Evolutionary conservation across 2,888 invertebrate genomes (phyloP), one percentile per base, ranked within the genome.

Genomic region (Catocala nupta): DNA sequence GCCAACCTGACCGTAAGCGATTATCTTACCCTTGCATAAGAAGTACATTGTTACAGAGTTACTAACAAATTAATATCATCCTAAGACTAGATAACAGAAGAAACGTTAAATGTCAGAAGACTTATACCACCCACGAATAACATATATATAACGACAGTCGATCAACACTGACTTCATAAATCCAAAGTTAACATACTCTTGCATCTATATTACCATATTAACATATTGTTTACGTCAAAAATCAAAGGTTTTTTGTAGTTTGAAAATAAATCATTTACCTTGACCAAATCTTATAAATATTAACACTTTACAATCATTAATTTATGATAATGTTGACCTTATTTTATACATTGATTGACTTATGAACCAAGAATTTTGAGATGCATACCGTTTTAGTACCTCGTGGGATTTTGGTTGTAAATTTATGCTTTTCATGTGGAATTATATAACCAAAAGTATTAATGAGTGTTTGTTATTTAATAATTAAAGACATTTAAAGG

Each of bases 241-340:
- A 5, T 44, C 8, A 51, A 57, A 65, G 59, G 70, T 65, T 61
- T 65, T 61, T 64, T 68, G 25, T 58, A 61, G 50, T 60, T 47
- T 11, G 43, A 43, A 58, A 44, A 52, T 54, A 60, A 54, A 59
- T 52, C 54, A 8, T 52, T 56, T 0, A 45, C 77, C 77, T 75
- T 75, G 77, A 73, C 52, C 12, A 47, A 60, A 58, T 59, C 43
- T 53, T 52, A 60, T 50, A 48, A 59, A 68, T 58, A 36, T 55
- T 53, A 47, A 44, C 39, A 51, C 63, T 65, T 50, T 55, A 66
- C 33, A 52, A 63, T 63, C 49, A 33, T 62, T 73, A 59, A 77
- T 77, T 66, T 77, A 76, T 74, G 66, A 16, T 53, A 55, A 47
- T 51, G 2, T 13, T 65, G 64, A 65, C 75, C 65, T 71, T 71